phyloP scores from a whole-genome alignment of 2,797 vertebrate species.

The Lithobates sylvaticus region DNA sequence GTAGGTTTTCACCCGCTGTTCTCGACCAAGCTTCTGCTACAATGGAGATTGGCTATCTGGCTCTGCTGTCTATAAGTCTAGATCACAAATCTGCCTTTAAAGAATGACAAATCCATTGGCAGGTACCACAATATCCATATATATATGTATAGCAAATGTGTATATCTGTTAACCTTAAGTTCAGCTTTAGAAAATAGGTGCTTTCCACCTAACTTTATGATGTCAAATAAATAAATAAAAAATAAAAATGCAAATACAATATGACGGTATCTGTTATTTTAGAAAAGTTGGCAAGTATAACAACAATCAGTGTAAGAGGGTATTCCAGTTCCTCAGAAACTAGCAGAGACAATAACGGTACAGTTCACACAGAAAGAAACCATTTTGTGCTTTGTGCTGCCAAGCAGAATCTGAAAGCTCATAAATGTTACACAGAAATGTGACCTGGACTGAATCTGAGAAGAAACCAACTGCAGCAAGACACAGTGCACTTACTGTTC shows the following conservation, averaged over 20 bases:
- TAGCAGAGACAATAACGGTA: slow-evolving; percentile 45
- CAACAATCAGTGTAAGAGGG: slow-evolving; percentile 34
- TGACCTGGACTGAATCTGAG: slow-evolving; percentile 50
- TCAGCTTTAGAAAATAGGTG: no score
- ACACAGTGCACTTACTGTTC: slow-evolving; percentile 89
- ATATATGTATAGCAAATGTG: no score
- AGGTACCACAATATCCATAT: no score
- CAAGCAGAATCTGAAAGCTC: slow-evolving; percentile 55
- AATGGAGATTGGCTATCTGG: no score
- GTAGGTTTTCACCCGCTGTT: no score
- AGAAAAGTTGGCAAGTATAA: not conserved
- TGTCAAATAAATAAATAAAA: not conserved
- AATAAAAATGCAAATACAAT: not conserved
- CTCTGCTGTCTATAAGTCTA: no score
- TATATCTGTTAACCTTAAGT: no score
- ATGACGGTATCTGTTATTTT: not conserved
- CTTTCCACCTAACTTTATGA: no score
- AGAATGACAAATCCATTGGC: no score
- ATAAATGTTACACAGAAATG: slow-evolving; percentile 58
- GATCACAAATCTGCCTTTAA: no score
- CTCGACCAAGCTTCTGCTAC: no score
- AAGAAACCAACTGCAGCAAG: slow-evolving; percentile 52
- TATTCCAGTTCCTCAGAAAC: slow-evolving; percentile 26
- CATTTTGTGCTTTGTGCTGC: slow-evolving; percentile 57
- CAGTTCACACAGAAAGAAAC: slow-evolving; percentile 51